phyloP scores from a whole-genome alignment of 2,113 vertebrate species.

The Austrofundulus limnaeus region DNA sequence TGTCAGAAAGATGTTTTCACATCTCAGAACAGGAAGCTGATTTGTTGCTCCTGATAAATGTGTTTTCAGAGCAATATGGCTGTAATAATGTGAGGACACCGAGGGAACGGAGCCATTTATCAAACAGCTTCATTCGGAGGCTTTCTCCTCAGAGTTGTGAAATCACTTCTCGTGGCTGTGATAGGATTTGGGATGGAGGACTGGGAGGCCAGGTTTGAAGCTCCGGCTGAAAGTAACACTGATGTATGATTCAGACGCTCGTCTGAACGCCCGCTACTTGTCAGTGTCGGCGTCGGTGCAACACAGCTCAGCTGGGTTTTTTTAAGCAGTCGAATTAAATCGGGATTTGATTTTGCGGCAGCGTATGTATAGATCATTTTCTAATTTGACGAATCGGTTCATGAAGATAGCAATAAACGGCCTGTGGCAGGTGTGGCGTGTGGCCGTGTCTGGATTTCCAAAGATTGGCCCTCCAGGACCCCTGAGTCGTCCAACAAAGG shows the following conservation, averaged over 20 bases:
- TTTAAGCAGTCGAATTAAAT: slow-evolving; percentile 33
- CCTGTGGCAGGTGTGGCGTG: slow-evolving; percentile 32
- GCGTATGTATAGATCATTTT: not conserved
- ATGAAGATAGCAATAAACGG: slow-evolving; percentile 25
- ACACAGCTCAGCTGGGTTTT: slow-evolving; percentile 27
- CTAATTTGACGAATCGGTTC: slow-evolving; percentile 43
- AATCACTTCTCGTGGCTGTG: slow-evolving; percentile 33
- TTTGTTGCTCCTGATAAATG: slow-evolving; percentile 35
- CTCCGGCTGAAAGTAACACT: slow-evolving; percentile 52
- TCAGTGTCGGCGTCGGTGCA: slow-evolving; percentile 56
- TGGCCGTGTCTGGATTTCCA: slow-evolving; percentile 20
- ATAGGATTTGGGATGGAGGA: slow-evolving; percentile 47
- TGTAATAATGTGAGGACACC: slow-evolving; percentile 45
- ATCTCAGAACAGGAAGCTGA: slow-evolving; percentile 25
- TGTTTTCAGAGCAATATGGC: slow-evolving; percentile 43
- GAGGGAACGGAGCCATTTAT: slow-evolving; percentile 38
- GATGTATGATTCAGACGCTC: slow-evolving; percentile 60
- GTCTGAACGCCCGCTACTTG: slow-evolving; percentile 61
- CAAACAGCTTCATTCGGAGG: slow-evolving; percentile 33
- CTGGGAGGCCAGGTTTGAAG: slow-evolving; percentile 40
- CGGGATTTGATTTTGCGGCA: slow-evolving; percentile 5
- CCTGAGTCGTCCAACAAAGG: slow-evolving; percentile 22
- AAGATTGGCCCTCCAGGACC: slow-evolving; percentile 32
- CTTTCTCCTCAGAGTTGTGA: slow-evolving; percentile 17
- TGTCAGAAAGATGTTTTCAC: slow-evolving; percentile 18